Conservation (phyloP, 2,888 invertebrate genomes). For the Callinectes sapidus region DNA sequence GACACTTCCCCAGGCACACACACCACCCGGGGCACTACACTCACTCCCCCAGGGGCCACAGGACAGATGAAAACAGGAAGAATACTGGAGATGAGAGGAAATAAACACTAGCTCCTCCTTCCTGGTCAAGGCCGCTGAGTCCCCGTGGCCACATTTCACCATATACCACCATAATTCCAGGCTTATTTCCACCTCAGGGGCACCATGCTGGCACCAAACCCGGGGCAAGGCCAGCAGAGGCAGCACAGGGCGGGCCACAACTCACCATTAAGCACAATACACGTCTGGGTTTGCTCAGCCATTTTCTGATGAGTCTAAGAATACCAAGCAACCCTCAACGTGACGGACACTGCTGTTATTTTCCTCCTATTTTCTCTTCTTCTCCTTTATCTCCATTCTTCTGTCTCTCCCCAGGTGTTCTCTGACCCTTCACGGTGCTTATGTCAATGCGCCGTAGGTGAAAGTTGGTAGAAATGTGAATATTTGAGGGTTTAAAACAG, state of each 20-base stretch:
- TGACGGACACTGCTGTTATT: slow-evolving; percentile 10
- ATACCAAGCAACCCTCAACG: slow-evolving; percentile 54
- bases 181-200: neutral
- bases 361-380: slow-evolving; percentile 46
- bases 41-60: neutral
- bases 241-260: neutral
- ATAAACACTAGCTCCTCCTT: neutral
- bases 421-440: neutral
- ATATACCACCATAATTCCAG: neutral
- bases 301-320: slow-evolving; percentile 64
- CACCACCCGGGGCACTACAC: neutral
- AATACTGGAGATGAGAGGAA: neutral
- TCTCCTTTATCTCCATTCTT: slow-evolving; percentile 36
- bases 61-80: neutral
- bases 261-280: slow-evolving; percentile 60
- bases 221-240: no score
- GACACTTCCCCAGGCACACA: neutral
- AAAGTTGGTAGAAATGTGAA: neutral
- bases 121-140: neutral
- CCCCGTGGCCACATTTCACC: neutral
- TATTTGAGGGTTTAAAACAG: neutral
- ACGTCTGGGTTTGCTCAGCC: slow-evolving; percentile 62
- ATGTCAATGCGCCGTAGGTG: neutral
- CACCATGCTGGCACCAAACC: neutral
- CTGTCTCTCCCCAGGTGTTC: neutral